Conservation (phyloP, 2,888 invertebrate species). For the Neocrepidodera transversa region DNA sequence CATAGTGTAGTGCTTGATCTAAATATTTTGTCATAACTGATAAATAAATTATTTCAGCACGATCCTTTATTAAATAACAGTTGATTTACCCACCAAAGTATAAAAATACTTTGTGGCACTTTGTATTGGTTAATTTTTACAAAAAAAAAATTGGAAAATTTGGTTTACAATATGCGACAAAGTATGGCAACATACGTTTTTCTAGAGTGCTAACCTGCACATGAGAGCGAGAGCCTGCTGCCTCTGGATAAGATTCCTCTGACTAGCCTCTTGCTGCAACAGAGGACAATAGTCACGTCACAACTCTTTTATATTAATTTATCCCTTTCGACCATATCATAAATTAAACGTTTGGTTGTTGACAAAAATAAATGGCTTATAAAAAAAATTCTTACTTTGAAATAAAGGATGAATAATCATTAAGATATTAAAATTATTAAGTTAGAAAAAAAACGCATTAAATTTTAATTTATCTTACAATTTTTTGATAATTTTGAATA, state of each 20-base stretch:
- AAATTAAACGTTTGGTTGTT: constrained; percentile 1
- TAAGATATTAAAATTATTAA: too few species aligned
- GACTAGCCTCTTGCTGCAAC: constrained; percentile 84
- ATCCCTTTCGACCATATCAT: constrained; percentile 24
- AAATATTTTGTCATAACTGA: too few species aligned
- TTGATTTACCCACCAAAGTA: constrained; percentile 1
- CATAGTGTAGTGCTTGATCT: too few species aligned
- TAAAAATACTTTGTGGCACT: constrained; percentile 8
- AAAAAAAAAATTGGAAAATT: constrained; percentile 26
- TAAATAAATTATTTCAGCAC: too few species aligned
- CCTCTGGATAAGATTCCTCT: constrained; percentile 87
- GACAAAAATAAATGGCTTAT: constrained; percentile 8
- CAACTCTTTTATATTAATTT: constrained; percentile 36
- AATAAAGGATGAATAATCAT: too few species aligned
- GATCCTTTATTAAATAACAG: neutral
- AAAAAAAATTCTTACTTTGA: neutral
- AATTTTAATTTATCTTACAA: too few species aligned
- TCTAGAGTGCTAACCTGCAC: constrained; percentile 75
- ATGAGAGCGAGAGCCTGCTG: constrained; percentile 90
- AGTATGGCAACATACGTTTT: constrained; percentile 34
- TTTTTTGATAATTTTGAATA: too few species aligned
- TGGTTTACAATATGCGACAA: constrained; percentile 34
- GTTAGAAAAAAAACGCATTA: too few species aligned
- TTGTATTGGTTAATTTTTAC: constrained; percentile 10
- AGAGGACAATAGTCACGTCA: constrained; percentile 55